These are phyloP conservation scores for Gastrophryne carolinensis DNA, from an alignment of 2,797 vertebrate species.

Conservation along the genomic window DNA sequence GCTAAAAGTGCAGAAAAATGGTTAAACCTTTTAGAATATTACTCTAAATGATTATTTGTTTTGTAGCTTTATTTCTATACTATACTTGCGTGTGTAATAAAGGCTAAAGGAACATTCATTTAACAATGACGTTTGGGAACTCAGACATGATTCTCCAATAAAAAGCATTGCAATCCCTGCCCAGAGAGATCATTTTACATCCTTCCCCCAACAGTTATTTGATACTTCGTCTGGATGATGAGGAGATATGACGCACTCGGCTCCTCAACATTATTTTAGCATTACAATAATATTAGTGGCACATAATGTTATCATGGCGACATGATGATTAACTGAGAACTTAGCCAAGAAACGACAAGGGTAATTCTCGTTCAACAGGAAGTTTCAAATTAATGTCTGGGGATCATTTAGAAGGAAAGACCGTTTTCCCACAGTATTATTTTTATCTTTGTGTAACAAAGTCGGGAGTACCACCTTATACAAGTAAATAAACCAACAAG, in stretches of 20 bases:
- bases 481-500: background rate
- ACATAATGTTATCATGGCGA: background rate
- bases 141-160: background rate
- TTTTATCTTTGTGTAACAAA: constrained; percentile 15
- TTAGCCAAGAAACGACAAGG: constrained; percentile 9
- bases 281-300: constrained; percentile 11
- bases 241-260: constrained; percentile 1
- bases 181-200: background rate
- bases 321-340: constrained; percentile 4
- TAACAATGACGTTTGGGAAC: too few relatives aligned
- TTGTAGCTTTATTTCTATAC: too few relatives aligned
- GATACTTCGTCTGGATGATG: background rate
- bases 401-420: constrained; percentile 25
- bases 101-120: too few relatives aligned
- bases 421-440: constrained; percentile 41
- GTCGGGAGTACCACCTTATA: too few relatives aligned
- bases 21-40: too few relatives aligned
- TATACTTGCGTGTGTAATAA: too few relatives aligned
- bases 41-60: too few relatives aligned
- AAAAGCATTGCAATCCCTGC: background rate
- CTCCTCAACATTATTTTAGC: constrained; percentile 8
- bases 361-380: constrained; percentile 37
- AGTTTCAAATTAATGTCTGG: constrained; percentile 34
- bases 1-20: too few relatives aligned
- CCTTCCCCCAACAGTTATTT: background rate